Conservation (phyloP, 2,797 vertebrate species). For the Sebastes hubbsi region DNA sequence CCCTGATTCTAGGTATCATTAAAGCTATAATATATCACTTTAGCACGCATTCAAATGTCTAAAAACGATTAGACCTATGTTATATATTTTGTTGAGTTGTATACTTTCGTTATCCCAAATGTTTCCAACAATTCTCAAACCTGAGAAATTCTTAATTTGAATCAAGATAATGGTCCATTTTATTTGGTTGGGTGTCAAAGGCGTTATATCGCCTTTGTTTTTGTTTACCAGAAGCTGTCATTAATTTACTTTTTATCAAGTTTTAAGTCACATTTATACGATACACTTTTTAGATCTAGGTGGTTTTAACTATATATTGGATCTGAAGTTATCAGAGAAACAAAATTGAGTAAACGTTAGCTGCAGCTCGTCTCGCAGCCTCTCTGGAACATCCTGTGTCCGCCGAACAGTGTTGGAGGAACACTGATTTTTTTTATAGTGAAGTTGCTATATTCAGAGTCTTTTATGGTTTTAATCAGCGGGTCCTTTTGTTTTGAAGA, state of each 20-base stretch:
- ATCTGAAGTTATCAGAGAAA: background rate
- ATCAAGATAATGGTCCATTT: background rate
- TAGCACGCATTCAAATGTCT: background rate
- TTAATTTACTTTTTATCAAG: background rate
- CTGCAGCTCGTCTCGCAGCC: background rate
- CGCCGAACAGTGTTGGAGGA: background rate
- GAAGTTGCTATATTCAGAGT: background rate
- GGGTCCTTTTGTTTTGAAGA: background rate
- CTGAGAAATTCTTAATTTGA: background rate
- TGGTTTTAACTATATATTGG: background rate
- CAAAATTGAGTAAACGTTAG: background rate
- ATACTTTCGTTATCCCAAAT: background rate
- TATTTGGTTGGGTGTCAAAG: rapidly evolving
- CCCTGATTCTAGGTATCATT: constrained; percentile 66
- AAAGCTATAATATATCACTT: background rate
- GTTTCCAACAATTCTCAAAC: background rate
- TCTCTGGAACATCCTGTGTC: background rate
- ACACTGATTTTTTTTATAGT: no score
- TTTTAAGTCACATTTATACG: background rate
- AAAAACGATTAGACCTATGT: rapidly evolving
- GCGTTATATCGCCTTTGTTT: background rate
- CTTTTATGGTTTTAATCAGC: background rate
- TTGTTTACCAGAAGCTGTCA: background rate
- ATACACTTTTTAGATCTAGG: background rate
- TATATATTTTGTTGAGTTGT: background rate